Evolutionary conservation across 2,888 invertebrate species (phyloP), one percentile per base, ranked within the genome.

Genomic region (Drosophila melanosoma): DNA sequence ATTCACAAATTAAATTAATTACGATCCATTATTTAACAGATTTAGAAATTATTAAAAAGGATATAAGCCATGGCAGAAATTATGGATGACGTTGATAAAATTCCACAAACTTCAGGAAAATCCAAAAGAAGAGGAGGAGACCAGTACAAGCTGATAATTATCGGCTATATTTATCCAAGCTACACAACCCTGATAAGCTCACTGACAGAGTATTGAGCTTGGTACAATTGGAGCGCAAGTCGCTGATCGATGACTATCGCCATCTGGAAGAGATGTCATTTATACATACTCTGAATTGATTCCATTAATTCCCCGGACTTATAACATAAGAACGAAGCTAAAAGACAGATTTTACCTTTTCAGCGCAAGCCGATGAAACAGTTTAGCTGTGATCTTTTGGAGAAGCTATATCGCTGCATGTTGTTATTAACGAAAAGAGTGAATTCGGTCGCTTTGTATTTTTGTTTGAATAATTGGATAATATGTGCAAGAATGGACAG

Each of bases 241-340:
- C 74, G 12, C 32, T 89, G 36, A 83, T 89, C 52, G 84, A 81
- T 23, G 87, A 87, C 51, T 87, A 87, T 48, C 83, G 89, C 2
- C 71, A 70, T 20, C 38, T 80, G 51, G 77, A 89, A 36, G 83
- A 83, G 35, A 17, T 74, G 49, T 58, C 84, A 2, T 45, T 58
- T 45, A 10, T 69, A 53, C 48, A 10, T 3, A 38, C 52, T 12
- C 3, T 32, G 53, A 1, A 38, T 3, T 11, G n/a, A 33, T 52
- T 0, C 3, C 29, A 11, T 12, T 15, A 0, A 20, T 15, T 12
- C 23, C 0, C 23, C 20, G 23, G 20, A 1, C 17, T 0, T 11
- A 15, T 0, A 29, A 36, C n/a, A 51, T 0, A 29, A 36, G 51
- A 1, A n/a, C 40, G 4, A 64, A 65, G 12, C n/a, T 80, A 23